Conservation (phyloP, 2,113 vertebrate species). For the Cyprinodon brontotheroides region DNA sequence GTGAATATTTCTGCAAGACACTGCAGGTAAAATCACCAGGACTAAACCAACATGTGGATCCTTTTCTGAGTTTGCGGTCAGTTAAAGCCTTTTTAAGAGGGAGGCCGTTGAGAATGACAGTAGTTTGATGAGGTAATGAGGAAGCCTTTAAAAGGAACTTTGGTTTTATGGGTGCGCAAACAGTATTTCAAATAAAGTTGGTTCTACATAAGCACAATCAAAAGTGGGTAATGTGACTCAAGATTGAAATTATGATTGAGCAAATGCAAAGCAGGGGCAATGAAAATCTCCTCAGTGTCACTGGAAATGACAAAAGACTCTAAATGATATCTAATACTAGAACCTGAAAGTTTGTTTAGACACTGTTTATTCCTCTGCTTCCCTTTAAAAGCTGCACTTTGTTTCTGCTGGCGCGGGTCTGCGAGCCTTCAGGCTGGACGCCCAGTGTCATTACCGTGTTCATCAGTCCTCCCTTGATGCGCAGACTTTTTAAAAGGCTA, state of each 20-base stretch:
- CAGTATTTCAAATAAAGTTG: slow-evolving; percentile 74
- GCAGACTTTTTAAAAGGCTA: slow-evolving; percentile 53
- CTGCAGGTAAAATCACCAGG: slow-evolving; percentile 23
- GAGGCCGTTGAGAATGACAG: slow-evolving; percentile 58
- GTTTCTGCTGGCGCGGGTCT: neutral
- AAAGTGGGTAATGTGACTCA: slow-evolving; percentile 59
- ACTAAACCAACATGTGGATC: slow-evolving; percentile 7
- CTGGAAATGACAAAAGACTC: neutral
- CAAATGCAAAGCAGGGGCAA: slow-evolving; percentile 11
- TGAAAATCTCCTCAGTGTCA: neutral
- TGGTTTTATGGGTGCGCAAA: slow-evolving; percentile 69
- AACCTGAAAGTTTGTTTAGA: neutral
- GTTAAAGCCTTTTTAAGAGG: slow-evolving; percentile 42
- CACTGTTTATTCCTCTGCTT: neutral
- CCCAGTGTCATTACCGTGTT: slow-evolving; percentile 54
- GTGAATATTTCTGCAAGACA: slow-evolving; percentile 3
- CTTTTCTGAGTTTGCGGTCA: slow-evolving; percentile 39
- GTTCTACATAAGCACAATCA: slow-evolving; percentile 74
- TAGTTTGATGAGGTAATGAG: slow-evolving; percentile 69
- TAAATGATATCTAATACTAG: neutral
- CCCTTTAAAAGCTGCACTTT: neutral
- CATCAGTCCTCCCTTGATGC: slow-evolving; percentile 62
- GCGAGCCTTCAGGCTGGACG: slow-evolving; percentile 30
- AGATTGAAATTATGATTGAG: slow-evolving; percentile 42
- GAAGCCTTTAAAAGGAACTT: slow-evolving; percentile 62